Evolutionary conservation across 2,113 vertebrate species (phyloP).

Genomic region (Ceratotherium simum): DNA sequence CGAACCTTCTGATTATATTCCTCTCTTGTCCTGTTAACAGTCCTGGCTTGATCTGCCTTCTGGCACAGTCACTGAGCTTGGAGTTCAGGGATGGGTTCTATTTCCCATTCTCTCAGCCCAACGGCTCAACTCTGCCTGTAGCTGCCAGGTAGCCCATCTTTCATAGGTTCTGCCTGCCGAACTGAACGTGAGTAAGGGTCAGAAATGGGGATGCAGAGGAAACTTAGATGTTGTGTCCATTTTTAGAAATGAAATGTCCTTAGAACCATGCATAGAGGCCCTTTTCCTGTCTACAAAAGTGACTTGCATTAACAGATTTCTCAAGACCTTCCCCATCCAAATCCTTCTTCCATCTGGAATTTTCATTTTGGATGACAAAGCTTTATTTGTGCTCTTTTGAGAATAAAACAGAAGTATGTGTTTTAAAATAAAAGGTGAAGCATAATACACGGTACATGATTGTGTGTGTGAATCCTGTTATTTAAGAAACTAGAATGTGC

Average conservation of each 20-base stretch:
- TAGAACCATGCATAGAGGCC: accelerated
- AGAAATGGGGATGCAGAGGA: background rate
- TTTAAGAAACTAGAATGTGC: conserved; percentile 69
- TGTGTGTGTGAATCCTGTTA: conserved; percentile 59
- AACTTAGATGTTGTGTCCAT: background rate
- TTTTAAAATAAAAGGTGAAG: conserved; percentile 18
- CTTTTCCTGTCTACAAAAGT: background rate
- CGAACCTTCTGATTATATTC: background rate
- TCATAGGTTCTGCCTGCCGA: background rate
- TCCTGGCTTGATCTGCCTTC: background rate
- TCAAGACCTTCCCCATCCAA: background rate
- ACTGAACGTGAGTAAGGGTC: background rate
- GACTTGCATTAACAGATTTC: background rate
- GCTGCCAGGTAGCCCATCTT: background rate
- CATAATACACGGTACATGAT: conserved; percentile 62
- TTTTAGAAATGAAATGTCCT: background rate
- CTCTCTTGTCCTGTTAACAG: background rate
- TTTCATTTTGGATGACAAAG: conserved; percentile 51
- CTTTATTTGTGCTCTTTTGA: conserved; percentile 62
- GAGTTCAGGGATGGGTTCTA: background rate
- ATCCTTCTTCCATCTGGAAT: conserved; percentile 42
- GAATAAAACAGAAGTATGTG: conserved; percentile 62
- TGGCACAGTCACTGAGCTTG: background rate
- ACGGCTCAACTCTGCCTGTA: background rate
- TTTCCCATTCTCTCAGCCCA: background rate